A percentile compares a stretch with the other conserved stretches of the same genome.
Conservation (phyloP, 2,113 vertebrate genomes). For the Archocentrus centrarchus region DNA sequence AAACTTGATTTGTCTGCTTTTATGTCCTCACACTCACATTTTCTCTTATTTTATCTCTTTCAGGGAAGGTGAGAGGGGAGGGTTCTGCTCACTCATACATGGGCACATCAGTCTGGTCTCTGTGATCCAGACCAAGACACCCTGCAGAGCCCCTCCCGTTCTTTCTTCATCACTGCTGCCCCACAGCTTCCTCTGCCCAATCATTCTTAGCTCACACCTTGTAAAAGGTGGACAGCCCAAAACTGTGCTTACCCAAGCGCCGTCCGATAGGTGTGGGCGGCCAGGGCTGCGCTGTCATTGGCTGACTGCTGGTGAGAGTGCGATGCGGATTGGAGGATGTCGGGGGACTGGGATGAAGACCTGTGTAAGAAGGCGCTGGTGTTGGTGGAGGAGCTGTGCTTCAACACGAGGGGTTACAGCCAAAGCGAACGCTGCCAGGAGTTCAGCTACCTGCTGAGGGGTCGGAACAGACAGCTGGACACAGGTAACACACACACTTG, state of each 20-base stretch:
- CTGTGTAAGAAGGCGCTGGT: slow-evolving; percentile 88
- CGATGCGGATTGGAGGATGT: slow-evolving; percentile 90
- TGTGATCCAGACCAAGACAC: slow-evolving; percentile 63
- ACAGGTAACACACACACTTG: slow-evolving; percentile 80
- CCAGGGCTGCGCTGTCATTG: slow-evolving; percentile 74
- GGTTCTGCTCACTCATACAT: slow-evolving; percentile 53
- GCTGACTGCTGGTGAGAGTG: slow-evolving; percentile 79
- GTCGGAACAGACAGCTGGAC: slow-evolving; percentile 80
- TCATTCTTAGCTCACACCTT: slow-evolving; percentile 18
- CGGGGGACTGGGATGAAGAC: slow-evolving; percentile 93
- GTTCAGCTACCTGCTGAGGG: slow-evolving; percentile 85
- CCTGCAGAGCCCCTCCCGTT: slow-evolving; percentile 31
- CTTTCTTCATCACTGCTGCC: slow-evolving; percentile 2
- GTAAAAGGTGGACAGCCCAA: slow-evolving; percentile 67
- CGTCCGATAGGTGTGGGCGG: slow-evolving; percentile 71
- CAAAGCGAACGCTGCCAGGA: slow-evolving; percentile 89
- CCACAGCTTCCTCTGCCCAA: background rate
- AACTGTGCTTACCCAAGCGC: slow-evolving; percentile 44
- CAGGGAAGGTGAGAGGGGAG: slow-evolving; percentile 50
- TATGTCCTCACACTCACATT: slow-evolving; percentile 34
- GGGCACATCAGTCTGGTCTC: slow-evolving; percentile 51
- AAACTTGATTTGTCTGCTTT: slow-evolving; percentile 51
- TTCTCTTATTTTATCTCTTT: slow-evolving; percentile 39
- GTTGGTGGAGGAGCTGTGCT: slow-evolving; percentile 90
- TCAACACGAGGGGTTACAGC: slow-evolving; percentile 81